Evolutionary conservation across 2,888 invertebrate genomes (phyloP), one percentile per base, ranked within the genome.

Genomic region (Tineola bisselliella): DNA sequence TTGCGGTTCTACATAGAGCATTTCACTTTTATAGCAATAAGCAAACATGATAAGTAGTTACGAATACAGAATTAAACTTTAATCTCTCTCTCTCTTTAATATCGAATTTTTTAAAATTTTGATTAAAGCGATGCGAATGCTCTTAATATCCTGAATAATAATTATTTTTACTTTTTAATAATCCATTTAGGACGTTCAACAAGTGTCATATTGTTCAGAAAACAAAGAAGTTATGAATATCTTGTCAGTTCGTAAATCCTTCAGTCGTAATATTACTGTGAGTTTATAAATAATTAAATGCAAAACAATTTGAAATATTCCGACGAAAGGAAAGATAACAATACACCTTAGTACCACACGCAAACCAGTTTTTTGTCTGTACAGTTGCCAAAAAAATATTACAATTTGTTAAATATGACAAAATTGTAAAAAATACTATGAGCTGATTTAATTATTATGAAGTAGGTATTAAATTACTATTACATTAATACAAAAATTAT

Each of bases 231-330:
- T 71, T 72, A 72, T 68, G 68, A 70, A 70, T 68, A 68, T 69
- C 67, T 74, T 74, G 74, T 68, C 76, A 71, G 76, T 75, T 75
- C 71, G 72, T 79, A 77, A 79, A 79, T 79, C 72, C 67, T 69
- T 73, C 70, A 69, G 67, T 68, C 18, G 11, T 44, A 59, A 66
- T 65, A 59, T 59, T 63, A 64, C 63, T 59, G 62, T 62, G 63
- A 70, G 69, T 68, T 70, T 70, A 68, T 69, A 66, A 68, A 69
- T 69, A 71, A 74, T 72, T 71, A 71, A 67, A 78, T 75, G 74
- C 72, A 75, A 73, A 74, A 76, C 74, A 76, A 77, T 80, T 65
- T 73, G 63, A 76, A 75, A 73, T 77, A 82, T 79, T 75, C 74
- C 73, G 74, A 76, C 75, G 72, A 77, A 76, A 74, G 70, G 70